Evolutionary conservation across 2,113 vertebrate genomes (phyloP).

Genomic region (Microcebus tavaratra): DNA sequence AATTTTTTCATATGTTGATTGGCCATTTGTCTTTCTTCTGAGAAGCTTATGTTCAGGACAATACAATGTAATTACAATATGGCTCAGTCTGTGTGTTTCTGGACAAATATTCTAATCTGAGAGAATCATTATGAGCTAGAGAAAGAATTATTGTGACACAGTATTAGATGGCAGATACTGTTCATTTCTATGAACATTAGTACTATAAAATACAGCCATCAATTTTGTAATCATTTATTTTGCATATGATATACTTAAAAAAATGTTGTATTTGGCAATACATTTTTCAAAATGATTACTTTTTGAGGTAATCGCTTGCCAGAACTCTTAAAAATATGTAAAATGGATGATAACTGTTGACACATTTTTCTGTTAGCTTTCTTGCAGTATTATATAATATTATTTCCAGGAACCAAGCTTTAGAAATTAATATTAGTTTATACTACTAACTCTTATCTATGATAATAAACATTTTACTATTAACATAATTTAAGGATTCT

Average conservation of each 20-base stretch:
- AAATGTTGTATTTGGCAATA: background rate
- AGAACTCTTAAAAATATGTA: background rate
- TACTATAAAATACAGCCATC: background rate
- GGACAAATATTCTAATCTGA: background rate
- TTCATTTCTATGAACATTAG: background rate
- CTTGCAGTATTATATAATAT: background rate
- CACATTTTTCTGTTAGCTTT: background rate
- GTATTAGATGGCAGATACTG: background rate
- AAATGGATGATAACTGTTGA: background rate
- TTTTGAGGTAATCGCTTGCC: background rate
- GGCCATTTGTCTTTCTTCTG: too few relatives aligned
- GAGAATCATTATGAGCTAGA: background rate
- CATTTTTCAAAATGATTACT: background rate
- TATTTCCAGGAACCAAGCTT: background rate
- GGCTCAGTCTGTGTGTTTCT: background rate
- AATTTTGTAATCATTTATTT: constrained; percentile 6
- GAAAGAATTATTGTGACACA: background rate
- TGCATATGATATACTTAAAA: background rate
- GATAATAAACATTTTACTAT: background rate
- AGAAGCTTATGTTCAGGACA: background rate
- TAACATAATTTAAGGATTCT: background rate
- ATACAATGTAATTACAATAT: background rate
- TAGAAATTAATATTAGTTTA: background rate
- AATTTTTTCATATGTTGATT: too few relatives aligned
- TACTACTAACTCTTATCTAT: background rate